Conservation (phyloP, 2,113 vertebrate species). For the Grammomys dolichurus region DNA sequence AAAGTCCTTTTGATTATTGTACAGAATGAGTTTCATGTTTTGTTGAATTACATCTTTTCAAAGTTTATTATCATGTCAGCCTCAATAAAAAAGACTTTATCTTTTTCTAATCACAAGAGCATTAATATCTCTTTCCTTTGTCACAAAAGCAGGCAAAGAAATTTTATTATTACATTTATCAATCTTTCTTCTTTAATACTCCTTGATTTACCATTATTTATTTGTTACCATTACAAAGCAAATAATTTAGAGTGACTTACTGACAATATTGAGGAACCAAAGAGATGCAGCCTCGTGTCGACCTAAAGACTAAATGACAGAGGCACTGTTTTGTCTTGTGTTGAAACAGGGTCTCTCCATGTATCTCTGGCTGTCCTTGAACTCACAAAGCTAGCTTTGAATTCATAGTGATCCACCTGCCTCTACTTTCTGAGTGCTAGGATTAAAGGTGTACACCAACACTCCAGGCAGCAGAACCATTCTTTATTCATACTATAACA, state of each 20-base stretch:
- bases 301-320: not conserved
- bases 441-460: not conserved
- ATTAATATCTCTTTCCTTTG: slow-evolving; percentile 13
- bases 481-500: not conserved
- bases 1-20: not conserved
- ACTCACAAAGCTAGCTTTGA: not conserved
- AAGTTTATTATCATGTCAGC: not conserved
- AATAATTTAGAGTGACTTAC: slow-evolving; percentile 6
- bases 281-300: not conserved
- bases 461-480: not conserved
- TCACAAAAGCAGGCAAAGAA: slow-evolving; percentile 1
- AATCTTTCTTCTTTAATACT: not conserved
- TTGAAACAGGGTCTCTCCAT: too few relatives aligned
- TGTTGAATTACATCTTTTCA: slow-evolving; percentile 10
- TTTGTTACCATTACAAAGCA: slow-evolving; percentile 10
- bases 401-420: not conserved
- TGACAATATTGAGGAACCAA: slow-evolving; percentile 3
- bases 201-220: not conserved
- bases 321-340: not conserved
- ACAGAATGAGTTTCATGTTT: not conserved
- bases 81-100: slow-evolving; percentile 31
- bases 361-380: not conserved
- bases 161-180: not conserved
- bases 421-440: not conserved
- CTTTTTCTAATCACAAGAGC: not conserved